A percentile compares a stretch with the other conserved stretches of the same genome.
Evolutionary conservation across 2,888 invertebrate species (phyloP).

Genomic region (Operophtera brumata): DNA sequence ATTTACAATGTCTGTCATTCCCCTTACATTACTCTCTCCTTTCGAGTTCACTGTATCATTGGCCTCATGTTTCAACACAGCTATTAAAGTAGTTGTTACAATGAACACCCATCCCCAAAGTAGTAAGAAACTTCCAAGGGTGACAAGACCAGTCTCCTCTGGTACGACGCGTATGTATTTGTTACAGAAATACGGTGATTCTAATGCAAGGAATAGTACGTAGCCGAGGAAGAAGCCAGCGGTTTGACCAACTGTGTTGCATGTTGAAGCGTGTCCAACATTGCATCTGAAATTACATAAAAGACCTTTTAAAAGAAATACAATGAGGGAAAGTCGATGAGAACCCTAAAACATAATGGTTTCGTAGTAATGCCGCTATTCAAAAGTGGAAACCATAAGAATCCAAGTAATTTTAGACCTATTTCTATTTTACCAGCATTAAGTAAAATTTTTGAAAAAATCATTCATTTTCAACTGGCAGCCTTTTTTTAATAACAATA

Average conservation of each 20-base stretch:
- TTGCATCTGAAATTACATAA: conserved; percentile 84
- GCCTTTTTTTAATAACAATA: no score
- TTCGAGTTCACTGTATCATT: conserved; percentile 56
- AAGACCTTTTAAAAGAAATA: no score
- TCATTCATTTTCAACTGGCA: no score
- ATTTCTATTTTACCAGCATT: no score
- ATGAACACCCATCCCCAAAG: conserved; percentile 98
- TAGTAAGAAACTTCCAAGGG: conserved; percentile 90
- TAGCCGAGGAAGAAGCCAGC: conserved; percentile 98
- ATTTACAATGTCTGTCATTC: conserved; percentile 71
- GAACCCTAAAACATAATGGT: no score
- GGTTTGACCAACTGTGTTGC: conserved; percentile 99
- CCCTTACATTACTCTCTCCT: conserved; percentile 56
- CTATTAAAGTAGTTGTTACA: conserved; percentile 92
- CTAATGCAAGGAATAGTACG: conserved; percentile 96
- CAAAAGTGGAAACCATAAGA: no score
- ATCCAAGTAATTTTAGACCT: no score
- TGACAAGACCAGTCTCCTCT: conserved; percentile 85
- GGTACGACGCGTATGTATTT: conserved; percentile 90
- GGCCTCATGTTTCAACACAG: conserved; percentile 92
- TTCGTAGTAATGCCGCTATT: no score
- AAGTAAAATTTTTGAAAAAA: no score
- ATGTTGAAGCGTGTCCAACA: conserved; percentile 99
- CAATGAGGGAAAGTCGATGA: no score
- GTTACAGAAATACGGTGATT: conserved; percentile 98